A percentile compares a stretch with the other conserved stretches of the same genome.
phyloP scores from a whole-genome alignment of 2,113 vertebrate species.

The Seriola aureovittata region DNA sequence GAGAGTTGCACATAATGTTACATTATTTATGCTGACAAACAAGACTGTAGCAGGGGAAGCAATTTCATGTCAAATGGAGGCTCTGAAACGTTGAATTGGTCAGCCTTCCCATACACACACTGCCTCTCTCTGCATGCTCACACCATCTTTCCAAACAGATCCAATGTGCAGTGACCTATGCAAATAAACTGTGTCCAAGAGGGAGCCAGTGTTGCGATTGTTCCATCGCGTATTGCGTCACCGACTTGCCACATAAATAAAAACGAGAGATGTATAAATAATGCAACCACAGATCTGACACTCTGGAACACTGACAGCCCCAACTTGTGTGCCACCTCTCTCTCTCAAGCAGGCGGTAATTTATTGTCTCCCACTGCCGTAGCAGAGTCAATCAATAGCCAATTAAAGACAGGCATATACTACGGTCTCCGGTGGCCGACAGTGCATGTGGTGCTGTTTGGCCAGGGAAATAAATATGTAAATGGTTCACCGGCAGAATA shows the following conservation, averaged over 20 bases:
- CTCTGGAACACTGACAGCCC: slow-evolving; percentile 31
- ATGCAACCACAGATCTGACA: slow-evolving; percentile 60
- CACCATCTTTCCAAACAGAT: slow-evolving; percentile 29
- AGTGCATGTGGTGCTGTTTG: slow-evolving; percentile 47
- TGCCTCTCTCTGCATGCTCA: slow-evolving; percentile 20
- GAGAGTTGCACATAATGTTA: slow-evolving; percentile 28
- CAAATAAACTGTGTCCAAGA: slow-evolving; percentile 69
- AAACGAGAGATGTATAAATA: slow-evolving; percentile 73
- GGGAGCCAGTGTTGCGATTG: slow-evolving; percentile 46
- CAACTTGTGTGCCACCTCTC: slow-evolving; percentile 32
- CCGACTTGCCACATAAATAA: slow-evolving; percentile 61
- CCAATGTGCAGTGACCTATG: slow-evolving; percentile 51
- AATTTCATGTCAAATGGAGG: slow-evolving; percentile 54
- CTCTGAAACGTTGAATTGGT: slow-evolving; percentile 16
- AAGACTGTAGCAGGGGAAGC: slow-evolving; percentile 32
- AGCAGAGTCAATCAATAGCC: slow-evolving; percentile 82
- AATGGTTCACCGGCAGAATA: slow-evolving; percentile 52
- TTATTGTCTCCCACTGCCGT: slow-evolving; percentile 68
- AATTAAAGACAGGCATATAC: slow-evolving; percentile 75
- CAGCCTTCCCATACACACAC: slow-evolving; percentile 9
- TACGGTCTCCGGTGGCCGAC: slow-evolving; percentile 53
- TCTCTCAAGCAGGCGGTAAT: slow-evolving; percentile 67
- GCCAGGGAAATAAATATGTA: slow-evolving; percentile 77
- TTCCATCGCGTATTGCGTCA: slow-evolving; percentile 65
- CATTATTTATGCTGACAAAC: slow-evolving; percentile 62